Base-by-base conservation (phyloP, 2,888 invertebrate genomes). In the Drosophila fulvimacula region DNA sequence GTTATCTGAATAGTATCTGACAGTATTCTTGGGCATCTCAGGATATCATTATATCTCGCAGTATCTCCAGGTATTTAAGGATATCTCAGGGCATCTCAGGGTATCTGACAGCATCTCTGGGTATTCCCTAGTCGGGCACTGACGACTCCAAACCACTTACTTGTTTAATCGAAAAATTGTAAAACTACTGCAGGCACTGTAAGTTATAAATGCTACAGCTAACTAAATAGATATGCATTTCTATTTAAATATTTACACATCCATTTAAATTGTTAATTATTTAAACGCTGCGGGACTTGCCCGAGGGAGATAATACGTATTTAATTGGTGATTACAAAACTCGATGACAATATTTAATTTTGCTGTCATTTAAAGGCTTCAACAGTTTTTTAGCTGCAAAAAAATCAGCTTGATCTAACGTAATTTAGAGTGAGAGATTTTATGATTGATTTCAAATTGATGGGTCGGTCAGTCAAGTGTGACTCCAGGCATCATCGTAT, bases 251-350 rank as follows among this genome's bases (percentile, higher is more conserved):
- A 48, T 48, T 48, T 48, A 48, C 48, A 7, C 21, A 36, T 49
- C 30, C 48, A 48, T 48, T 48, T 48, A 48, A 48, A 48, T 48
- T 19, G 48, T 32, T 48, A 48, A 48, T 32, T 48, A 48, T 48
- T 48, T 48, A 48, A 48, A 3, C 17, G 17, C 48, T 32, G 48
- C 17, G 48, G 48, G 32, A 48, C 48, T 48, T 11, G 32, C 17
- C 48, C 30, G 19, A 32, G 30, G 48, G 48, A 24, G 34, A 46
- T 57, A n/a, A 24, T 24, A n/a, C 27, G 6, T 27, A 27, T 48
- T 48, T 48, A 48, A 48, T 32, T 48, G 48, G 4, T 48, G 48
- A 32, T 48, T 32, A 48, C 48, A 32, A 48, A 32, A 32, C 48
- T 17, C 19, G 30, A 13, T 32, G 48, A 32, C 30, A 19, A 32